Percentiles rank a stretch among this genome's conserved stretches.
These are phyloP conservation scores for Propithecus deckenii DNA, from an alignment of 2,797 vertebrate species.

Conservation along the genomic window DNA sequence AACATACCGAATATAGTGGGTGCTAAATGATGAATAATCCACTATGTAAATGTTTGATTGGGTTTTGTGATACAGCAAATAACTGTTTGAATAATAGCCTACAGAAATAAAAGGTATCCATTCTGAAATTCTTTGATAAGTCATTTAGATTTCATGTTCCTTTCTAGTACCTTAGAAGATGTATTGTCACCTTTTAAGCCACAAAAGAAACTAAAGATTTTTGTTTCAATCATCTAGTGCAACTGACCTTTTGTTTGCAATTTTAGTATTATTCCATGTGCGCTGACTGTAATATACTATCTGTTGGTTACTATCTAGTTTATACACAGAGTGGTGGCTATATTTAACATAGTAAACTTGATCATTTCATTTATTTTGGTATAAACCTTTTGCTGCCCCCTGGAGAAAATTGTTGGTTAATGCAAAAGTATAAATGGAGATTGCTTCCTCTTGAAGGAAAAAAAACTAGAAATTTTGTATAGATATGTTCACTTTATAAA, in stretches of 20 bases:
- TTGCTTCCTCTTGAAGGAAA: conserved; percentile 1
- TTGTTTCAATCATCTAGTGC: background rate
- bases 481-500: conserved; percentile 2
- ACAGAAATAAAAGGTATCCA: background rate
- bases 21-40: background rate
- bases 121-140: conserved; percentile 25
- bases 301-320: background rate
- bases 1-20: background rate
- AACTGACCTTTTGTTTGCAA: background rate
- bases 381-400: conserved; percentile 9
- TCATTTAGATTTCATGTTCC: background rate
- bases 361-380: background rate
- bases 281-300: background rate
- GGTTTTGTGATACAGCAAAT: background rate
- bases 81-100: conserved; percentile 3
- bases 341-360: background rate
- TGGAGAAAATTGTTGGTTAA: conserved; percentile 33
- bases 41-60: background rate
- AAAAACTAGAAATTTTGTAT: background rate
- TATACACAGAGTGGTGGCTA: background rate
- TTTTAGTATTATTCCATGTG: background rate
- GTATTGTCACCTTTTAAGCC: background rate
- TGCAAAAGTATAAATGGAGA: background rate
- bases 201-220: background rate
- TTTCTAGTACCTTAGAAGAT: background rate